These are phyloP conservation scores for Cephalotes varians DNA, from an alignment of 2,888 invertebrate species.

Conservation along the genomic window DNA sequence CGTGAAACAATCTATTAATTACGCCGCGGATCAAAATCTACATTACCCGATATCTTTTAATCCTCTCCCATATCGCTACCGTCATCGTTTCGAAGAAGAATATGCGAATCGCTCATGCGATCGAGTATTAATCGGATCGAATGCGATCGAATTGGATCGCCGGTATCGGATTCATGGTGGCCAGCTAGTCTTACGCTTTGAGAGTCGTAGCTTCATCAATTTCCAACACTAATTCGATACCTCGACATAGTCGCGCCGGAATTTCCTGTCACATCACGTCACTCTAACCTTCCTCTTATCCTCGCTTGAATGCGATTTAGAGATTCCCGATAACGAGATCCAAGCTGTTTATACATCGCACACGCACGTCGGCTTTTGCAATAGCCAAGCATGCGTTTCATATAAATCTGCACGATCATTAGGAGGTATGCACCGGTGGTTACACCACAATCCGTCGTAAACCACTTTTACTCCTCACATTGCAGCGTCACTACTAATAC, in stretches of 20 bases:
- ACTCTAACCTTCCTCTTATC: slow-evolving; percentile 46
- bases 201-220: slow-evolving; percentile 66
- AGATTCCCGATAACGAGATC: slow-evolving; percentile 51
- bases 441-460: slow-evolving; percentile 29
- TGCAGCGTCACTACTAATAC: slow-evolving; percentile 19
- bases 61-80: slow-evolving; percentile 11
- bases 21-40: slow-evolving; percentile 25
- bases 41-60: slow-evolving; percentile 39
- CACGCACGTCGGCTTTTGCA: slow-evolving; percentile 29
- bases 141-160: slow-evolving; percentile 56
- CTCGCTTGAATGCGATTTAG: slow-evolving; percentile 43
- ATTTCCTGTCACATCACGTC: slow-evolving; percentile 63
- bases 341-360: slow-evolving; percentile 31
- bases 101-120: slow-evolving; percentile 39
- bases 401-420: slow-evolving; percentile 46
- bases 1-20: slow-evolving; percentile 40
- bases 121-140: slow-evolving; percentile 60
- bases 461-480: slow-evolving; percentile 33
- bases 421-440: slow-evolving; percentile 11
- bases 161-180: slow-evolving; percentile 58
- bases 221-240: slow-evolving; percentile 67
- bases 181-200: slow-evolving; percentile 57
- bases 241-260: slow-evolving; percentile 57
- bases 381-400: slow-evolving; percentile 42
- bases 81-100: slow-evolving; percentile 21